Evolutionary conservation across 2,888 invertebrate genomes (phyloP), one percentile per base, ranked within the genome.

Genomic region (Chrysolina americana): DNA sequence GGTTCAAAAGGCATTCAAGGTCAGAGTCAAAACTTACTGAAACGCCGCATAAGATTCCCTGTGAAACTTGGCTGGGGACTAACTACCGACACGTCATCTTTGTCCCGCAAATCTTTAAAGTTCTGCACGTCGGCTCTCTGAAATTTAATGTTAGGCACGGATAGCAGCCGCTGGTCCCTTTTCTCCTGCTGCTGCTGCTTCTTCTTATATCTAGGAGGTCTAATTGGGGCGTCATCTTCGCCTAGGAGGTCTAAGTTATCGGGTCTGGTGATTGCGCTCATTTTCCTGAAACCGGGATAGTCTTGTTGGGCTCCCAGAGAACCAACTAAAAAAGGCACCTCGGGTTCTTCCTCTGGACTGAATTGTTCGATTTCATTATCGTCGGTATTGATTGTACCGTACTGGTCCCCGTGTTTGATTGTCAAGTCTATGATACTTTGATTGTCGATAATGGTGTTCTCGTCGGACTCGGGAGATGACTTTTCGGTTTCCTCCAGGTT

Each of bases 11-110:
- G 73, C 59, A 23, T 48, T 56, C 41, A 59, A 59, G 69, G 73
- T 70, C 78, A 76, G 74, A 80, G 59, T 81, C 71, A 79, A 80
- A 92, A 95, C 96, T 96, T 95, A 96, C 95, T 95, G 92, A 95
- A 94, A 91, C 95, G 93, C 88, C 95, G 92, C 90, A 94, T 94
- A 83, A 95, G 90, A 90, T 91, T 93, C 87, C 94, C 93, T 83
- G 94, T 92, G 90, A 94, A 92, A 59, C 72, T 79, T 78, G 89
- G 88, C 81, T 89, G 85, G 83, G 83, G 85, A 81, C 83, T 84
- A 63, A 81, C 82, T 19, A 81, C 79, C 17, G 79, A 71, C 13
- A 78, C 81, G 81, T 89, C 88, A 80, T 89, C 90, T 85, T 89
- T 89, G 83, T 90, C 89, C 86, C 93, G 89, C 82, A 91, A 88